These are phyloP conservation scores for Polylopha cassiicola DNA, from an alignment of 2,888 invertebrate species.

Conservation along the genomic window DNA sequence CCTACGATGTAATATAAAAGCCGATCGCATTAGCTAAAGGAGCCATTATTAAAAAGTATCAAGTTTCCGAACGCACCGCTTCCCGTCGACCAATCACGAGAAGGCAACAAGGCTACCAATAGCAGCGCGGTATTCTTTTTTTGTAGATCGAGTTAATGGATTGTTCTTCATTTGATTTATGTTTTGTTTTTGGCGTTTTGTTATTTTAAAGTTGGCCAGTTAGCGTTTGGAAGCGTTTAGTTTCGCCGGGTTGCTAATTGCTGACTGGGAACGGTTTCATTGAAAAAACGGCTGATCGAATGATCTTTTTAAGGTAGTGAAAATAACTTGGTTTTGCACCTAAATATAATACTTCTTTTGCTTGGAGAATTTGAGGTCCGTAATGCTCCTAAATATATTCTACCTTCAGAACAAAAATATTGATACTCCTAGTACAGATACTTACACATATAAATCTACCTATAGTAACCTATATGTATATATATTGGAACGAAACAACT, in stretches of 20 bases:
- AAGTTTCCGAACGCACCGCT: constrained; percentile 66
- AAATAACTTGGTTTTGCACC: no score
- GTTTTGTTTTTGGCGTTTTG: constrained; percentile 37
- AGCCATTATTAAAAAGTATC: constrained; percentile 78
- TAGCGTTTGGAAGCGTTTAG: constrained; percentile 22
- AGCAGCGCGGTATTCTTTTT: constrained; percentile 44
- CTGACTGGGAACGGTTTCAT: constrained; percentile 1
- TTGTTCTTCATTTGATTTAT: constrained; percentile 74
- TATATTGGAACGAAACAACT: no score
- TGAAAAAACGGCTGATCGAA: no score
- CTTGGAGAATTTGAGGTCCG: no score
- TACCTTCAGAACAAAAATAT: no score
- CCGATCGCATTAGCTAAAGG: constrained; percentile 74
- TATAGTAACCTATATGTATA: no score
- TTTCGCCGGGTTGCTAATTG: constrained; percentile 11
- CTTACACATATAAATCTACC: no score
- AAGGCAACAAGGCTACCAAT: constrained; percentile 59
- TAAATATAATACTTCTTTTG: no score
- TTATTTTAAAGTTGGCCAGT: constrained; percentile 22
- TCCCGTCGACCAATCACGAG: constrained; percentile 54
- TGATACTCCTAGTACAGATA: no score
- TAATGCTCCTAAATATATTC: no score
- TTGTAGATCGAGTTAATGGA: constrained; percentile 70
- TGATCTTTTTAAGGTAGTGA: no score
- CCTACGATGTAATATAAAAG: constrained; percentile 65